Evolutionary conservation across 53 echinoderm and acorn worm genomes (phyloP), one percentile per base, ranked within the genome.

Genomic region (Holothuria leucospilota): DNA sequence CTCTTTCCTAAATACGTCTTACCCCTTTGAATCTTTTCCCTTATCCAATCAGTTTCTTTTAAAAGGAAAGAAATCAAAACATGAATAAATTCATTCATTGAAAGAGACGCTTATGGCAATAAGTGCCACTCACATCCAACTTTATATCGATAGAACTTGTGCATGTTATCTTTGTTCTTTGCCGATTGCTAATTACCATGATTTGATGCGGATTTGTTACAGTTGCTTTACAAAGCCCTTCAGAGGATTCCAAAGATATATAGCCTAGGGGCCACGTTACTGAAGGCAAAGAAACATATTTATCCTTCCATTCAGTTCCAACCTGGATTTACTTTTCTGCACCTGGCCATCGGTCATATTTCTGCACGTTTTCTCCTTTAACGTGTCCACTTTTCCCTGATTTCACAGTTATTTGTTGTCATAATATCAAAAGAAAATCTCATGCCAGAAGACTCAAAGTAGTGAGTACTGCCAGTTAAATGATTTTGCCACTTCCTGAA

Each of bases 211-310:
- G 75, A 75, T 75, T 75, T 49, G 75, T 75, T 75, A 75, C 75
- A 75, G 75, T 75, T 75, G 23, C 75, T 51, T 75, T 75, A 49
- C 75, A 46, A 51, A 51, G 52, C 75, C 23, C 52, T 75, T 75
- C 75, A 75, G 75, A 27, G 51, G 23, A 51, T 75, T 75, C 51
- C 24, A 75, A 49, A 75, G 27, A 52, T 51, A 26, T 75, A n/a
- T 25, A 49, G 52, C 75, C 51, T 72, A 11, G 16, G 52, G 75
- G 75, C 20, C 26, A 51, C 26, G 23, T 70, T 30, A 28, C 26
- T 51, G 75, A 75, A 75, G 49, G 75, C 75, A 75, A 75, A 75
- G 75, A 75, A 75, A 75, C 25, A 75, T 75, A 75, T 75, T 75
- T 75, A 51, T 51, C 12, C 75, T 75, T 56, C 56, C 18, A 49